Conservation (phyloP, 2,888 invertebrate genomes). For the Empis stercorea region DNA sequence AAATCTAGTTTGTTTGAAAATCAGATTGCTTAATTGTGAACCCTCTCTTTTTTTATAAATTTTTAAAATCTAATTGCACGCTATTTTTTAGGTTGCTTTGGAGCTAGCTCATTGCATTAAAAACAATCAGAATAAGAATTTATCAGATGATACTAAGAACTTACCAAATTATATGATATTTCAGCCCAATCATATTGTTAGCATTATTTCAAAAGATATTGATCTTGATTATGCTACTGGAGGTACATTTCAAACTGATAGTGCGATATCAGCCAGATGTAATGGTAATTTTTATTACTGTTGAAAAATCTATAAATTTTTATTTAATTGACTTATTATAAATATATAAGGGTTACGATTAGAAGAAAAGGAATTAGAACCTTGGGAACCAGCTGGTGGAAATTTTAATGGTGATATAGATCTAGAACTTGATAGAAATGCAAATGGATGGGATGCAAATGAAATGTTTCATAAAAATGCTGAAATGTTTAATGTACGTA, state of each 20-base stretch:
- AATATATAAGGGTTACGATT: slow-evolving; percentile 25
- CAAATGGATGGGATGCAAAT: slow-evolving; percentile 92
- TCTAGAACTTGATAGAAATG: slow-evolving; percentile 56
- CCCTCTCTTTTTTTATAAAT: not conserved
- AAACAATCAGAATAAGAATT: slow-evolving; percentile 21
- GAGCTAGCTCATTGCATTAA: slow-evolving; percentile 67
- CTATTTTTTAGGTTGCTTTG: slow-evolving; percentile 47
- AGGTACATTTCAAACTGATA: slow-evolving; percentile 80
- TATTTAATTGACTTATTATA: not conserved
- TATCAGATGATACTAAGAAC: slow-evolving; percentile 26
- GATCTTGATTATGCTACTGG: slow-evolving; percentile 81
- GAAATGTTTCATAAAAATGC: slow-evolving; percentile 96
- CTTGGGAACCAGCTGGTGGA: slow-evolving; percentile 64
- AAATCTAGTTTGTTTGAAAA: too few relatives aligned
- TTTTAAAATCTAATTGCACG: not conserved
- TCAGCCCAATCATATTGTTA: slow-evolving; percentile 70
- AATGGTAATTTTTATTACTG: slow-evolving; percentile 46
- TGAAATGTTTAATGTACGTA: slow-evolving; percentile 79
- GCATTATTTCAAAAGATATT: slow-evolving; percentile 68
- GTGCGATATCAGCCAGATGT: slow-evolving; percentile 69
- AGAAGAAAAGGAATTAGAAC: slow-evolving; percentile 62
- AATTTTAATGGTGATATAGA: slow-evolving; percentile 44
- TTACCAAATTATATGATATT: slow-evolving; percentile 45
- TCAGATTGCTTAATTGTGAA: too few relatives aligned
- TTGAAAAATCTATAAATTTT: not conserved